These are phyloP conservation scores for Lasioglossum morio DNA, from an alignment of 2,888 invertebrate genomes.

Conservation along the genomic window DNA sequence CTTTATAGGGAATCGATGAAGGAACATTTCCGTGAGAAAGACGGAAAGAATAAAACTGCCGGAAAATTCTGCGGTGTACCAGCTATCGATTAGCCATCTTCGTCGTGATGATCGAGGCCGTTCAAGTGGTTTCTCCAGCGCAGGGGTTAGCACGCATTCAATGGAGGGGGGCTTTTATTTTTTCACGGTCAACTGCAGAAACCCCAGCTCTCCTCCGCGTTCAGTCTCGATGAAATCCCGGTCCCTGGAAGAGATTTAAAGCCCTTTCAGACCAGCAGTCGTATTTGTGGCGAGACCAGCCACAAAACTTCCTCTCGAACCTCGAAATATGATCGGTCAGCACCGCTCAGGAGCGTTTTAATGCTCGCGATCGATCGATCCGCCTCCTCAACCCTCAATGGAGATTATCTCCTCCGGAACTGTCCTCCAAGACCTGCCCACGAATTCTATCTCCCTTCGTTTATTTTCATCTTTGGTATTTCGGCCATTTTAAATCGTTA, in stretches of 20 bases:
- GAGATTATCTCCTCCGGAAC: too few species aligned
- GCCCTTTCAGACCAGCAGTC: slow-evolving; percentile 40
- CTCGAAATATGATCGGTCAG: slow-evolving; percentile 48
- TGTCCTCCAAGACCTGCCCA: background rate
- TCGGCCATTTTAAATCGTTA: too few species aligned
- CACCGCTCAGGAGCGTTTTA: slow-evolving; percentile 11
- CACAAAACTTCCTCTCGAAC: slow-evolving; percentile 16
- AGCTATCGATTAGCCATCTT: slow-evolving; percentile 29
- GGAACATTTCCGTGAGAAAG: background rate
- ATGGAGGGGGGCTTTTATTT: slow-evolving; percentile 59
- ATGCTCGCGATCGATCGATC: slow-evolving; percentile 18
- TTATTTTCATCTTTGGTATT: too few species aligned
- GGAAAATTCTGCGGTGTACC: background rate
- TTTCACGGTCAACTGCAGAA: slow-evolving; percentile 53
- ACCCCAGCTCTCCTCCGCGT: background rate
- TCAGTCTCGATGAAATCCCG: background rate
- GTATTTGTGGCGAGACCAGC: slow-evolving; percentile 40
- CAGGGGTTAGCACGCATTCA: slow-evolving; percentile 33
- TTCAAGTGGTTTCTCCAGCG: slow-evolving; percentile 8
- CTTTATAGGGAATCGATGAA: slow-evolving; percentile 22
- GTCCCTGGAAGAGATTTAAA: slow-evolving; percentile 63
- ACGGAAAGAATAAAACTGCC: slow-evolving; percentile 5
- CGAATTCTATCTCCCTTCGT: background rate
- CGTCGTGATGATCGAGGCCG: background rate
- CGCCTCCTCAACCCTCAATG: too few species aligned